A percentile compares a stretch with the other conserved stretches of the same genome.
phyloP scores from a whole-genome alignment of 2,888 invertebrate genomes.

The Diarsia mendica region DNA sequence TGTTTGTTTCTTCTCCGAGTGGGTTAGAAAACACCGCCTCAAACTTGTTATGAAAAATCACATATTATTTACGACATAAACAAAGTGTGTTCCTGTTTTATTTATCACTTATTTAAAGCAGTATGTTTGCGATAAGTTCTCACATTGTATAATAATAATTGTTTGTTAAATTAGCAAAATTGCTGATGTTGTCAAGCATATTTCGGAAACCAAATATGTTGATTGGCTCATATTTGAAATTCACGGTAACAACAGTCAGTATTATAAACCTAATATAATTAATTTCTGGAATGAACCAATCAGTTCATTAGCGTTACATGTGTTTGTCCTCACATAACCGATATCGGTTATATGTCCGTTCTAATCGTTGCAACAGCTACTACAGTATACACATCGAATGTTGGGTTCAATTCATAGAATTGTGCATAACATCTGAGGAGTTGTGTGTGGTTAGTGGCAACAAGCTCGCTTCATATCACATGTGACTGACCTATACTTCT shows the following conservation, averaged over 20 bases:
- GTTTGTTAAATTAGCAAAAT: not conserved
- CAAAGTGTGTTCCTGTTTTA: not conserved
- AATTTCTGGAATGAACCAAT: constrained; percentile 20
- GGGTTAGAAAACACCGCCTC: not conserved
- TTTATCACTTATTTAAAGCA: not conserved
- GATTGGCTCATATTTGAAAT: constrained; percentile 27
- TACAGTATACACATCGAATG: not conserved
- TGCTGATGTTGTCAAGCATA: not conserved
- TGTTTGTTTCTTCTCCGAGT: not conserved
- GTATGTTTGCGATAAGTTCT: not conserved
- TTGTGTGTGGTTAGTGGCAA: not conserved
- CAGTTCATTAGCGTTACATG: constrained; percentile 20
- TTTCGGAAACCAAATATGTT: constrained; percentile 16
- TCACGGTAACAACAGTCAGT: constrained; percentile 11
- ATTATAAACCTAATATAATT: constrained; percentile 24
- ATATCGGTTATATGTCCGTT: not conserved
- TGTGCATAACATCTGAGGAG: not conserved
- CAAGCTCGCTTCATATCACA: not conserved
- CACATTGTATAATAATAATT: not conserved
- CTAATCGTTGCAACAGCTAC: not conserved
- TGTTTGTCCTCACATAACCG: not conserved
- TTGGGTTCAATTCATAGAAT: not conserved
- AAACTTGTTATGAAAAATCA: not conserved
- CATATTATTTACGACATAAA: not conserved
- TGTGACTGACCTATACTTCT: not conserved